A percentile compares a stretch with the other conserved stretches of the same genome.
Conservation (phyloP, 2,888 invertebrate genomes). For the Pseudococcus longispinus region DNA sequence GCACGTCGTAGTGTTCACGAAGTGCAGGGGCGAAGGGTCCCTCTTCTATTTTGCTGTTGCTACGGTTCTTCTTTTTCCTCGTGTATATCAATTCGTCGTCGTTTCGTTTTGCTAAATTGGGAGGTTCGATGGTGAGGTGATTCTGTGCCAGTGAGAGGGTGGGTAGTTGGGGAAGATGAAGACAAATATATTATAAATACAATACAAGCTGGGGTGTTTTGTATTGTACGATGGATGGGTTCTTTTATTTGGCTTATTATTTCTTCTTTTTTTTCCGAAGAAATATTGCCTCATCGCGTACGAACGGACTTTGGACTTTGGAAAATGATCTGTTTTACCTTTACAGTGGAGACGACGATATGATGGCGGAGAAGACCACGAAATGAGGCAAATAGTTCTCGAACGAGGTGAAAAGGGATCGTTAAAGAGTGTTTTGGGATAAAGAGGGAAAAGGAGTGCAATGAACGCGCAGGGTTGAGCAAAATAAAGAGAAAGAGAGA, state of each 20-base stretch:
- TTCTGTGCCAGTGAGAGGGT: background rate
- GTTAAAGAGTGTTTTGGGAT: background rate
- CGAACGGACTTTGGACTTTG: background rate
- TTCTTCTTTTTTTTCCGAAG: background rate
- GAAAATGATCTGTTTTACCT: background rate
- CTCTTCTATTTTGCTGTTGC: background rate
- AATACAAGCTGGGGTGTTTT: background rate
- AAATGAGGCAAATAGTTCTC: background rate
- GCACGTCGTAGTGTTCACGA: slow-evolving; percentile 45
- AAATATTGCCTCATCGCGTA: background rate
- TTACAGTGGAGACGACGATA: background rate
- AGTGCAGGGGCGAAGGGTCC: slow-evolving; percentile 36
- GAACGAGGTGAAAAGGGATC: background rate
- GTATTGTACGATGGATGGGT: too few species aligned
- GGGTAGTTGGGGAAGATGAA: background rate
- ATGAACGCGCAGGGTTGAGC: background rate
- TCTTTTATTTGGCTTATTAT: background rate
- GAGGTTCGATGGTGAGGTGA: background rate
- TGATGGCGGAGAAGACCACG: background rate
- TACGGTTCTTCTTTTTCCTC: background rate
- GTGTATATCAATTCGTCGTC: background rate
- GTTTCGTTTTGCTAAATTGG: background rate
- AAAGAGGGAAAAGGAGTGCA: background rate
- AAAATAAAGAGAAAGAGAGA: background rate
- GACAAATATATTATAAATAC: background rate